phyloP scores from a whole-genome alignment of 2,113 vertebrate species.

The Daubentonia madagascariensis region DNA sequence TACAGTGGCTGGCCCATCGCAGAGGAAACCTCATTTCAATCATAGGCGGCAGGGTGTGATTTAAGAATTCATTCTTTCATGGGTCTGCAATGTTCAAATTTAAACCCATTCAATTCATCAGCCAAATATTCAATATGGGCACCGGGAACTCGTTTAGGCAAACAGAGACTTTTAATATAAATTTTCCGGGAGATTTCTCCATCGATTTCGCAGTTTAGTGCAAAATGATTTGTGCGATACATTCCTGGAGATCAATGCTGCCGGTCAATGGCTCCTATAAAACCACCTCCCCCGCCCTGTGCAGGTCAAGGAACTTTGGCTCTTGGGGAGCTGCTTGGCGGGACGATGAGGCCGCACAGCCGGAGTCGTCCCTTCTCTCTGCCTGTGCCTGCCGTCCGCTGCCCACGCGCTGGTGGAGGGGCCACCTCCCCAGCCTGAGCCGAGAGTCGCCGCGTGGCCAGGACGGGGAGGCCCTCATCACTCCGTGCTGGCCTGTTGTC shows the following conservation, averaged over 20 bases:
- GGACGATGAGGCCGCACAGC: not conserved
- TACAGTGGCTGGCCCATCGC: conserved; percentile 86
- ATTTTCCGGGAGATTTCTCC: conserved; percentile 99
- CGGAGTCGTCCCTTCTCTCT: rapidly evolving
- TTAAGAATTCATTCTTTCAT: conserved; percentile 99
- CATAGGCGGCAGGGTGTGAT: conserved; percentile 98
- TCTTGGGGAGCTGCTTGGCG: conserved; percentile 82
- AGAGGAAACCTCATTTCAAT: conserved; percentile 97
- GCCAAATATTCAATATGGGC: conserved; percentile 97
- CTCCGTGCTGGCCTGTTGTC: not conserved
- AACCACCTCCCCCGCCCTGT: conserved; percentile 86
- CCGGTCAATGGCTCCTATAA: conserved; percentile 92
- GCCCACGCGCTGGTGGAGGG: not conserved
- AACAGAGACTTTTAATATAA: conserved; percentile 97
- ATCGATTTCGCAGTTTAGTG: conserved; percentile 97
- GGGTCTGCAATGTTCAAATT: conserved; percentile 96
- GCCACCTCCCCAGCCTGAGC: rapidly evolving
- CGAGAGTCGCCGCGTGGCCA: not conserved
- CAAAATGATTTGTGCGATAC: conserved; percentile 99
- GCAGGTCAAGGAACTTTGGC: conserved; percentile 89
- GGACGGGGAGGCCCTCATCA: not conserved
- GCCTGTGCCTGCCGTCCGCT: rapidly evolving
- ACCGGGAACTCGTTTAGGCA: conserved; percentile 93
- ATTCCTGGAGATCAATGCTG: conserved; percentile 95
- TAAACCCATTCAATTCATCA: conserved; percentile 99